Percentiles rank a stretch among this genome's conserved stretches.
Evolutionary conservation across 2,797 vertebrate genomes (phyloP).

Genomic region (Coluber constrictor): DNA sequence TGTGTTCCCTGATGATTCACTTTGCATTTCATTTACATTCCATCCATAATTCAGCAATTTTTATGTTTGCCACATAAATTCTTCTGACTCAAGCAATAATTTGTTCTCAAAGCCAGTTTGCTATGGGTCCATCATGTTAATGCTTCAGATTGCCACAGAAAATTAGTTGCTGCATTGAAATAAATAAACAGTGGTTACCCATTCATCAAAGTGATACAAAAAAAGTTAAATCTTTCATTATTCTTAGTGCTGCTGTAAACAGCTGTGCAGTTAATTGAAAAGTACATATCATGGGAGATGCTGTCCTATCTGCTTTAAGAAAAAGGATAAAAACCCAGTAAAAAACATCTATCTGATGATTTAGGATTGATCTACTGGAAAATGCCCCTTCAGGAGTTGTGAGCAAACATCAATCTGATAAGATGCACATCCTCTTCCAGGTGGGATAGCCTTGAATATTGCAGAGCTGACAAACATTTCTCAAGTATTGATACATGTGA

Average conservation of each 20-base stretch:
- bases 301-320: conserved; percentile 30
- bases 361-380: neutral
- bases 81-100: conserved; percentile 22
- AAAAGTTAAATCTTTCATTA: conserved; percentile 35
- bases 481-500: neutral
- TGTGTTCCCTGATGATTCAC: neutral
- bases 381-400: conserved; percentile 18
- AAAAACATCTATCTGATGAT: conserved; percentile 3
- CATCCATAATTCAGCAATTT: conserved; percentile 9
- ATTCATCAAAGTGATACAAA: conserved; percentile 45
- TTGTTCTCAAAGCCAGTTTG: conserved; percentile 33
- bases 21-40: conserved; percentile 19
- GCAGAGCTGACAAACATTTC: neutral
- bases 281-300: conserved; percentile 4
- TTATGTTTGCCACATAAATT: conserved; percentile 12
- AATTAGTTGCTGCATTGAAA: conserved; percentile 34
- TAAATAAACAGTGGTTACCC: neutral
- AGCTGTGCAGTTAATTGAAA: conserved; percentile 15
- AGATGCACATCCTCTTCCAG: conserved; percentile 7
- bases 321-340: conserved; percentile 5
- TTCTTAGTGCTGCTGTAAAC: neutral
- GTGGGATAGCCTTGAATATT: neutral
- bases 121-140: neutral
- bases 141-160: conserved; percentile 30
- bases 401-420: conserved; percentile 5